Evolutionary conservation across 2,113 vertebrate genomes (phyloP).

Genomic region (Leucopsar rothschildi): DNA sequence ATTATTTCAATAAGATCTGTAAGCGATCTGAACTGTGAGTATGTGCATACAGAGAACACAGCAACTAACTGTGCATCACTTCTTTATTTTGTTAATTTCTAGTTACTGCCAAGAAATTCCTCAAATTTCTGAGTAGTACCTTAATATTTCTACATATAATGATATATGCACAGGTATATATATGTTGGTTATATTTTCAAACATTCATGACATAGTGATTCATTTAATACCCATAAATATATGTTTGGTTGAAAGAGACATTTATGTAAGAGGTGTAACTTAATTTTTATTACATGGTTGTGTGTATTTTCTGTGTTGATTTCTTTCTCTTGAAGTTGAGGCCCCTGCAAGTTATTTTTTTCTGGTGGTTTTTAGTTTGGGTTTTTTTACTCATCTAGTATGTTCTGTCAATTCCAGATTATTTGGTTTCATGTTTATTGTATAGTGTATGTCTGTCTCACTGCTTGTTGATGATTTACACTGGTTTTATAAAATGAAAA

Average conservation of each 20-base stretch:
- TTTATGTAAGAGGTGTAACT: not conserved
- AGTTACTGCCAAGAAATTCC: not conserved
- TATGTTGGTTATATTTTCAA: not conserved
- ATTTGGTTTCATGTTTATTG: conserved; percentile 22
- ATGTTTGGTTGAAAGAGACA: not conserved
- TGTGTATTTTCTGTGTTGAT: not conserved
- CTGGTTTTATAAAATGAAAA: conserved; percentile 57
- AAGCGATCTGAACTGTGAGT: not conserved
- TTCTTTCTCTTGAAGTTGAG: not conserved
- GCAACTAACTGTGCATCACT: not conserved
- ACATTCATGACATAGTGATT: not conserved
- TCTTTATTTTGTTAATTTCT: not conserved
- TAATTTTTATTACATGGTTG: not conserved
- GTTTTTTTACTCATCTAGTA: not conserved
- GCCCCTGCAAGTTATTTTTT: not conserved
- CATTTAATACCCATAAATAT: not conserved
- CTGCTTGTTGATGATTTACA: conserved; percentile 68
- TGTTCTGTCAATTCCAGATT: not conserved
- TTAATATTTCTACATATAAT: not conserved
- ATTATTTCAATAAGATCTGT: not conserved
- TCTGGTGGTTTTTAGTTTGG: not conserved
- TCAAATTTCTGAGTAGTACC: not conserved
- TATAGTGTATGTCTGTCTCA: conserved; percentile 52
- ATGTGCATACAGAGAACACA: not conserved
- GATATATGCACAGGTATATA: not conserved